Percentiles rank a stretch among this genome's conserved stretches.
Conservation (phyloP, 2,797 vertebrate genomes). For the Tamandua tetradactyla region DNA sequence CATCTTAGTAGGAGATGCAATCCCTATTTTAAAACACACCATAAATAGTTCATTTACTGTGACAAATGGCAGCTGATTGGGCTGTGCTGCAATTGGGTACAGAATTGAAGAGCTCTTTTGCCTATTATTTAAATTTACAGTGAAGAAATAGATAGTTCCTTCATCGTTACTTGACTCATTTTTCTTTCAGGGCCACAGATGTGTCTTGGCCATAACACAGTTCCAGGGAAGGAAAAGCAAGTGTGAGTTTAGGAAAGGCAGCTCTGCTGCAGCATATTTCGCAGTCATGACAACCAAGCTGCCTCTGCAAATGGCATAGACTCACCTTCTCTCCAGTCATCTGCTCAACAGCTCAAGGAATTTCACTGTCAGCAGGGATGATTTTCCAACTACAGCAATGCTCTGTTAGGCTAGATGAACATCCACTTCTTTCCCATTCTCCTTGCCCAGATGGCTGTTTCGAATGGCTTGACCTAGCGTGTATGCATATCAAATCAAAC, state of each 20-base stretch:
- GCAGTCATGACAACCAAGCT: constrained; percentile 58
- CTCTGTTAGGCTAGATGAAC: constrained; percentile 32
- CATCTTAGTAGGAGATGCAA: constrained; percentile 73
- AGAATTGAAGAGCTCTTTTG: constrained; percentile 74
- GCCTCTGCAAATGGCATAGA: constrained; percentile 64
- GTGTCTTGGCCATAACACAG: constrained; percentile 64
- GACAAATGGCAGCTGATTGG: constrained; percentile 81
- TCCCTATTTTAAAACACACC: constrained; percentile 76
- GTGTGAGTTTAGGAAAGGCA: constrained; percentile 45
- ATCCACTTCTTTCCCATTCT: constrained; percentile 46
- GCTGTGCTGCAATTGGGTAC: constrained; percentile 78
- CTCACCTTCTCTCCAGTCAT: constrained; percentile 66
- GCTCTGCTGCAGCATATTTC: constrained; percentile 25
- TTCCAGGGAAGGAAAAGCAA: constrained; percentile 60
- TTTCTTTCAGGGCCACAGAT: constrained; percentile 79
- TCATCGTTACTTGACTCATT: constrained; percentile 64
- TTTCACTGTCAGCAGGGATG: constrained; percentile 65
- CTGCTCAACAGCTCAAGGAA: constrained; percentile 59
- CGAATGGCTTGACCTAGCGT: constrained; percentile 35
- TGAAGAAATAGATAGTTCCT: constrained; percentile 75
- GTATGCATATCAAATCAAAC: constrained; percentile 28
- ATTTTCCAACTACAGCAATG: constrained; percentile 61
- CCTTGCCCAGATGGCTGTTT: constrained; percentile 44
- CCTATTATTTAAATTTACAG: constrained; percentile 79
- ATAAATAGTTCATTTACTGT: constrained; percentile 80